These are phyloP conservation scores for Dolichomitus sp. DNA, from an alignment of 2,888 invertebrate genomes.

Conservation along the genomic window DNA sequence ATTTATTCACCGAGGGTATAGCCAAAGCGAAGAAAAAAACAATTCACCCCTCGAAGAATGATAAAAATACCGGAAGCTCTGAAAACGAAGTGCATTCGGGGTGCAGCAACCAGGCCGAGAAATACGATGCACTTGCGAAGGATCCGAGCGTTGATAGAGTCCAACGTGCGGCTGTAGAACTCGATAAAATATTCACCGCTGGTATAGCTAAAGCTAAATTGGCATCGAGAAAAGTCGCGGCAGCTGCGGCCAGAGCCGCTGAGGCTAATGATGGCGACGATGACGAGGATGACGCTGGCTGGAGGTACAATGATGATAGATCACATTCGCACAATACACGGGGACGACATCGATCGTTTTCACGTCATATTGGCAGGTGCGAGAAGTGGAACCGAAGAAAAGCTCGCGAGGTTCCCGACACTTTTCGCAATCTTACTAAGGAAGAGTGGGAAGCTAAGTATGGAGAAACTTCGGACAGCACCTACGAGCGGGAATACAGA, in stretches of 20 bases:
- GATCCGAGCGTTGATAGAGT: conserved; percentile 59
- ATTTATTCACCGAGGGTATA: conserved; percentile 77
- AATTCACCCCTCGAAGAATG: background rate
- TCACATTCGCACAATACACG: background rate
- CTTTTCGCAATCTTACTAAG: conserved; percentile 82
- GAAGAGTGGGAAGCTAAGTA: conserved; percentile 84
- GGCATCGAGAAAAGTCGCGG: conserved; percentile 49
- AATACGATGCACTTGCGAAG: background rate
- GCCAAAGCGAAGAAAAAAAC: conserved; percentile 51
- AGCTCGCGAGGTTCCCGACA: conserved; percentile 77
- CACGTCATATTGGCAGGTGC: conserved; percentile 48
- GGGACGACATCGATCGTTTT: conserved; percentile 58
- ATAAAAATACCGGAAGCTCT: background rate
- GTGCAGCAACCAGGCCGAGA: background rate
- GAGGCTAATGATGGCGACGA: conserved; percentile 26
- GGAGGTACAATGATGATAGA: conserved; percentile 19
- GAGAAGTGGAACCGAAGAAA: conserved; percentile 77
- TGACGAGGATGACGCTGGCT: conserved; percentile 54
- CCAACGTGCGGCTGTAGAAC: conserved; percentile 67
- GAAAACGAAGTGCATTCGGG: background rate
- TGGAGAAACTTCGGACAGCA: conserved; percentile 66
- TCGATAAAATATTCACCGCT: conserved; percentile 80
- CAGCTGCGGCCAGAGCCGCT: conserved; percentile 32
- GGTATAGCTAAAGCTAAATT: conserved; percentile 78
- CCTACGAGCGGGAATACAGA: conserved; percentile 58